Evolutionary conservation across 2,888 invertebrate genomes (phyloP), one percentile per base, ranked within the genome.

Genomic region (Germaria angustata): DNA sequence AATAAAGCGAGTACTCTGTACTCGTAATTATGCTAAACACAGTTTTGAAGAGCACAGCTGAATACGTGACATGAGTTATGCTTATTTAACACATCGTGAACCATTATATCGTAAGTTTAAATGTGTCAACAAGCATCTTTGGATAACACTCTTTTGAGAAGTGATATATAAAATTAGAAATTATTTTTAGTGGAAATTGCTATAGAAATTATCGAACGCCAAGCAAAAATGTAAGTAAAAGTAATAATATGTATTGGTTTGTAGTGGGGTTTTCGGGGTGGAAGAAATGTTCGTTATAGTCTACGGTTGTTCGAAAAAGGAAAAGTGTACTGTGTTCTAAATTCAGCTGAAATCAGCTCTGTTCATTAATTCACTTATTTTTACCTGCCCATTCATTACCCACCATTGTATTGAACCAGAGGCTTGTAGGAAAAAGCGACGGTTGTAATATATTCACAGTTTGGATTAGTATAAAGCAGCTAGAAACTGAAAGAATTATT

Each of bases 361-460:
- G 39, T 49, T 71, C 6, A 41, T 28, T 57, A 61, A 63, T 68
- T 72, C 41, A 49, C 63, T 65, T 69, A 79, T 82, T 75, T 79
- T 78, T 85, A 84, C 85, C 82, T 85, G 84, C 80, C 84, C 84
- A 85, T 84, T 84, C 84, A 84, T 84, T 82, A 76, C 79, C 79
- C 59, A 82, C 65, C 82, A 82, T 82, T 82, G 79, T 82, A 75
- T 71, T 79, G 61, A 69, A 68, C 71, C 22, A 75, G 73, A 20
- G 41, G 63, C 41, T 59, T 68, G 57, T 32, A 20, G 44, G 39
- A 13, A 39, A 73, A 63, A 71, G 20, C 36, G 51, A 20, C 75
- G n/a, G 71, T 79, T 75, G 53, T 39, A 44, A 32, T 63, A 41
- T 53, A 20, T 11, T 13, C 11, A 41, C 6, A 39, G 20, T 69